These are phyloP conservation scores for Pollenia labialis DNA, from an alignment of 2,888 invertebrate species.

Conservation along the genomic window DNA sequence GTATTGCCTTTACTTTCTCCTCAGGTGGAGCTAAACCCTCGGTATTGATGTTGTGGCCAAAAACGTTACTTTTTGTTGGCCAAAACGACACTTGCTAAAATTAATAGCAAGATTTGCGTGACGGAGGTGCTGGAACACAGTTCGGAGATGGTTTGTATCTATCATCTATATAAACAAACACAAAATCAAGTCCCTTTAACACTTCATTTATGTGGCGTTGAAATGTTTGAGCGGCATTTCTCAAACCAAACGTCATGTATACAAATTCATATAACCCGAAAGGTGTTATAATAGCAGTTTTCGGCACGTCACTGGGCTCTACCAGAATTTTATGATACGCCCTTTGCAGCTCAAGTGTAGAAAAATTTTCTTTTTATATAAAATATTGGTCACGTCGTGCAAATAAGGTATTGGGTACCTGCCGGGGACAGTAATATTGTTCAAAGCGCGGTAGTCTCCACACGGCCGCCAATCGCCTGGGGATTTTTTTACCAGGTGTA, in stretches of 20 bases:
- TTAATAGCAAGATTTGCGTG: background rate
- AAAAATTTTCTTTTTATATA: no score
- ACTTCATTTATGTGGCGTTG: constrained; percentile 45
- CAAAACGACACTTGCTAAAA: background rate
- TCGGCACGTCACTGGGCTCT: constrained; percentile 51
- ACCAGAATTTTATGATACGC: constrained; percentile 76
- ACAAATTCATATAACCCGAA: constrained; percentile 62
- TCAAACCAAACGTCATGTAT: constrained; percentile 76
- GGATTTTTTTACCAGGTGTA: no score
- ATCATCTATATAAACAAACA: background rate
- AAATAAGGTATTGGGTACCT: no score
- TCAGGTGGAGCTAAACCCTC: background rate
- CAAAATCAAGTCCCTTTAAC: background rate
- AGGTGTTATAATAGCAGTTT: constrained; percentile 50
- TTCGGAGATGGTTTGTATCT: background rate
- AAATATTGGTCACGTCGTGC: no score
- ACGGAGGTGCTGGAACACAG: background rate
- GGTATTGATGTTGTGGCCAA: background rate
- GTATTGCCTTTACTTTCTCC: background rate
- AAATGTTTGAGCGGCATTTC: constrained; percentile 48
- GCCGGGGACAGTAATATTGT: no score
- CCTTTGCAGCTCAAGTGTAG: no score
- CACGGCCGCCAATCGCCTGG: no score
- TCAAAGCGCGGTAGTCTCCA: no score
- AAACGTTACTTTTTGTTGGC: background rate